Conservation (phyloP, 2,113 vertebrate genomes). For the Meles meles region DNA sequence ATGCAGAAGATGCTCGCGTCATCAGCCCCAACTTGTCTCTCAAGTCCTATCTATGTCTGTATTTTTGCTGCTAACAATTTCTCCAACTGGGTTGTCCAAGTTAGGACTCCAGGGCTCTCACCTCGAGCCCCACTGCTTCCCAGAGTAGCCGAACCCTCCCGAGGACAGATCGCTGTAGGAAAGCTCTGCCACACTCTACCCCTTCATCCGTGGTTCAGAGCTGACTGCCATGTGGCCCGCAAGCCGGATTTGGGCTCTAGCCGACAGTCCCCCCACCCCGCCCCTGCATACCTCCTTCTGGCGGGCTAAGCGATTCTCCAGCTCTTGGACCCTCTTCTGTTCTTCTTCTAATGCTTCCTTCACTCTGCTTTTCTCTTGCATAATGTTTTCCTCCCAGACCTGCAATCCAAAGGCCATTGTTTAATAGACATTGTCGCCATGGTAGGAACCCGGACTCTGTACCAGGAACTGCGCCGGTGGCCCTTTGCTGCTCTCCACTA, state of each 20-base stretch:
- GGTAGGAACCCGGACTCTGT: neutral
- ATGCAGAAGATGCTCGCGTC: fast-evolving
- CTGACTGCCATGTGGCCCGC: neutral
- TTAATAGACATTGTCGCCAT: neutral
- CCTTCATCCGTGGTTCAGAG: fast-evolving
- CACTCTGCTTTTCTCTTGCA: slow-evolving; percentile 65
- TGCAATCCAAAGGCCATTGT: slow-evolving; percentile 4
- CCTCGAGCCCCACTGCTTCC: neutral
- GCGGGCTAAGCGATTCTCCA: slow-evolving; percentile 62
- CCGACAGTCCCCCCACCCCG: fast-evolving
- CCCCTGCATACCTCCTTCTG: slow-evolving; percentile 48
- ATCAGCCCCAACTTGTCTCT: neutral
- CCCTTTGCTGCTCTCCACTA: neutral
- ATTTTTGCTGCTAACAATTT: neutral
- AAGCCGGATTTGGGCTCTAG: fast-evolving
- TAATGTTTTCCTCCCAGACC: slow-evolving; percentile 52
- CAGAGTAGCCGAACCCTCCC: neutral
- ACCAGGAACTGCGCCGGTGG: neutral
- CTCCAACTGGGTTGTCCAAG: neutral
- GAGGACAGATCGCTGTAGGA: fast-evolving
- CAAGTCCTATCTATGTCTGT: neutral
- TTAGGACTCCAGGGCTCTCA: neutral
- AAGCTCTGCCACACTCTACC: fast-evolving
- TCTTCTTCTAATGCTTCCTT: slow-evolving; percentile 56
- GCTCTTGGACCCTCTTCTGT: slow-evolving; percentile 48